Evolutionary conservation across 2,888 invertebrate species (phyloP).

Genomic region (Ditula angustiorana): DNA sequence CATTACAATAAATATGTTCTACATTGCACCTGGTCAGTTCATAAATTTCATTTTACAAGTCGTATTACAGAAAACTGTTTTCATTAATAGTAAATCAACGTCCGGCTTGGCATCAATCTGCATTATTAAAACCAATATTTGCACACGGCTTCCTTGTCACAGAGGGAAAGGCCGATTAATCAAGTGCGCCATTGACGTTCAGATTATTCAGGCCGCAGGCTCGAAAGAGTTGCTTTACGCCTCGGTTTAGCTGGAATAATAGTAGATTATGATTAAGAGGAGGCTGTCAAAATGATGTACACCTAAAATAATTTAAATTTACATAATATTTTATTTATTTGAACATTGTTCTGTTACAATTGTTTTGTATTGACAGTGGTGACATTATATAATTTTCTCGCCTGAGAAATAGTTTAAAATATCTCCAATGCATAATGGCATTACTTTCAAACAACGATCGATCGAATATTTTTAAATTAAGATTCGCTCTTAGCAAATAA

Average conservation of each 20-base stretch:
- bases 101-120: background rate
- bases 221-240: background rate
- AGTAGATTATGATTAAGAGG: constrained; percentile 20
- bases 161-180: constrained; percentile 6
- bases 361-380: no score
- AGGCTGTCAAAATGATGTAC: background rate
- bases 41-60: background rate
- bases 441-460: no score
- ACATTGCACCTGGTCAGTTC: no score
- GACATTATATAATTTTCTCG: no score
- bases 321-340: no score
- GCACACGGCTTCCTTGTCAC: background rate
- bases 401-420: no score
- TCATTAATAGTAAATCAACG: background rate
- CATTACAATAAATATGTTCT: no score
- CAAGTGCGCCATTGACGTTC: constrained; percentile 3
- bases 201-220: background rate
- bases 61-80: background rate
- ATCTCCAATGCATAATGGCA: no score
- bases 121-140: constrained; percentile 19
- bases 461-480: no score
- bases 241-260: constrained; percentile 4
- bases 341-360: no score
- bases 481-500: no score
- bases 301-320: no score